Percentiles rank a stretch among this genome's conserved stretches.
Conservation (phyloP, 2,113 vertebrate species). For the Cromileptes altivelis region DNA sequence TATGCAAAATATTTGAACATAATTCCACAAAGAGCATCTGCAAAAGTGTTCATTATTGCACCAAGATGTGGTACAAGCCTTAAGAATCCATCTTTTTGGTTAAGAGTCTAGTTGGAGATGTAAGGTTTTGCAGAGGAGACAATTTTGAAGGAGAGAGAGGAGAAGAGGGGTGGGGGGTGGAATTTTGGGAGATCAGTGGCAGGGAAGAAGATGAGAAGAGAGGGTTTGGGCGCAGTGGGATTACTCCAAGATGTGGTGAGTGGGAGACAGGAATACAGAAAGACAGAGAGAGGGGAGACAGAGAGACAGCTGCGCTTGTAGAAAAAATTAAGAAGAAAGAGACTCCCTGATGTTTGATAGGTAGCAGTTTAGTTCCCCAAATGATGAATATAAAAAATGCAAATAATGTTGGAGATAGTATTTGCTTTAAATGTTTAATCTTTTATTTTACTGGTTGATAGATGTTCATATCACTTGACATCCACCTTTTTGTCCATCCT, state of each 20-base stretch:
- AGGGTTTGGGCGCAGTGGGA: constrained; percentile 70
- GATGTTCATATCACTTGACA: too few species aligned
- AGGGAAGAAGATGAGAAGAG: constrained; percentile 73
- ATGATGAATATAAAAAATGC: not conserved
- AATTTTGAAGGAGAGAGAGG: constrained; percentile 39
- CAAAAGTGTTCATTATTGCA: constrained; percentile 52
- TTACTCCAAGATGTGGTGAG: constrained; percentile 70
- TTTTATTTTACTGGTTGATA: not conserved
- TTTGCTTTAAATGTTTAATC: not conserved
- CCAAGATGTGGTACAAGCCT: constrained; percentile 42
- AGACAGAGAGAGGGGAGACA: constrained; percentile 40
- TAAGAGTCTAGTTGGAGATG: constrained; percentile 38
- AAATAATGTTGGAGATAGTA: not conserved
- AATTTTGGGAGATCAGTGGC: constrained; percentile 72
- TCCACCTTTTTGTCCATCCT: not conserved
- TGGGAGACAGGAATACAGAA: constrained; percentile 69
- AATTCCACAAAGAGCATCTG: constrained; percentile 44
- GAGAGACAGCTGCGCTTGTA: constrained; percentile 36
- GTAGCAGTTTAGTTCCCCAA: constrained; percentile 20
- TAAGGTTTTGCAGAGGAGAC: constrained; percentile 40
- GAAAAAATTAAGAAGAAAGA: constrained; percentile 34
- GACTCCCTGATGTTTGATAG: constrained; percentile 29
- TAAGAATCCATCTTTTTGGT: constrained; percentile 32
- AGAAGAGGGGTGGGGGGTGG: constrained; percentile 19
- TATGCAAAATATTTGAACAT: constrained; percentile 17